Percentiles rank a stretch among this genome's conserved stretches.
phyloP scores from a whole-genome alignment of 2,797 vertebrate genomes.

The Gymnoscopelus braueri region DNA sequence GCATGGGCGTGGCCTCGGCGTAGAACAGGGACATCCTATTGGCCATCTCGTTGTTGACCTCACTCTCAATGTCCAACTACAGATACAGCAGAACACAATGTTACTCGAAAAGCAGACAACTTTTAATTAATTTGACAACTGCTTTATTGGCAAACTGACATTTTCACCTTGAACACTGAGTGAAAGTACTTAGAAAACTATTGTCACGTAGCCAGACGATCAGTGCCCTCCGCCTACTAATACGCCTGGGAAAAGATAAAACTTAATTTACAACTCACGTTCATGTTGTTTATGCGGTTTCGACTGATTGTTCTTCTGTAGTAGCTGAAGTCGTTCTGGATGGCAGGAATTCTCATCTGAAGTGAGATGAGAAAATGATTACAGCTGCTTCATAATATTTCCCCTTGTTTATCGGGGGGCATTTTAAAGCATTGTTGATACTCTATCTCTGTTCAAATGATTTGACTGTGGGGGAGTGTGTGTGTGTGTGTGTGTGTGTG shows the following conservation, averaged over 20 bases:
- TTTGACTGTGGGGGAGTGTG: background rate
- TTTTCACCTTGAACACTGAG: too few relatives aligned
- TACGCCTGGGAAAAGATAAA: background rate
- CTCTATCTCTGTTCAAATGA: too few relatives aligned
- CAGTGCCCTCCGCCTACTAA: too few relatives aligned
- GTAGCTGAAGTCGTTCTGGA: conserved; percentile 99
- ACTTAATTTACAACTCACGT: conserved; percentile 80
- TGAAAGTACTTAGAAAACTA: too few relatives aligned
- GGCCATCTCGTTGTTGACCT: conserved; percentile 99
- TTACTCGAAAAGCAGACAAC: background rate
- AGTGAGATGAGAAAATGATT: conserved; percentile 13
- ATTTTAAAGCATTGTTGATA: too few relatives aligned
- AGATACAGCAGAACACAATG: conserved; percentile 34
- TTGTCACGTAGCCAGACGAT: too few relatives aligned
- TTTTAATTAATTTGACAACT: too few relatives aligned
- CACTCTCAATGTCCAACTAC: conserved; percentile 95
- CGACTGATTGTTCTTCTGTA: conserved; percentile 96
- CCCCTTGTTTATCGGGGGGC: too few relatives aligned
- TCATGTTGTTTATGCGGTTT: conserved; percentile 98
- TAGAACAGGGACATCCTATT: conserved; percentile 99
- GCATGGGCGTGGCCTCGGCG: conserved; percentile 97
- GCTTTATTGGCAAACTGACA: too few relatives aligned
- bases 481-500: background rate
- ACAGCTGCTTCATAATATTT: too few relatives aligned
- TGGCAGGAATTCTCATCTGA: conserved; percentile 98